Percentiles rank a stretch among this genome's conserved stretches.
phyloP scores from a whole-genome alignment of 2,888 invertebrate species.

The Caenorhabditis macrosperma region DNA sequence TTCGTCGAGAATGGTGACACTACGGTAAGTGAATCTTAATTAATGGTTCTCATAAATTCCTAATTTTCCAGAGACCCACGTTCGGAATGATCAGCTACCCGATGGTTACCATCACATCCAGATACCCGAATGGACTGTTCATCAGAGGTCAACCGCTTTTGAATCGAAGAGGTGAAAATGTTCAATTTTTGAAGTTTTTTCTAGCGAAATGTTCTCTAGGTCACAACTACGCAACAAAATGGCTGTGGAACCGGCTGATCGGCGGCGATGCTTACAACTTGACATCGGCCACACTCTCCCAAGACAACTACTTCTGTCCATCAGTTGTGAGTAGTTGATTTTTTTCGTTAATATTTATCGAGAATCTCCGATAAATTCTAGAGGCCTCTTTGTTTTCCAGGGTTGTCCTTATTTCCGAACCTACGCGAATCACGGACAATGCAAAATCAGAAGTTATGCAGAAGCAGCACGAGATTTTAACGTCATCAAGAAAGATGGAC shows the following conservation, averaged over 20 bases:
- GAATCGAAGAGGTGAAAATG: constrained; percentile 65
- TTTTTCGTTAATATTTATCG: constrained; percentile 6
- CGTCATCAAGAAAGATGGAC: constrained; percentile 43
- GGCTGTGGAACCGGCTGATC: constrained; percentile 78
- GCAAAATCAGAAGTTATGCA: constrained; percentile 67
- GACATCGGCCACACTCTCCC: constrained; percentile 74
- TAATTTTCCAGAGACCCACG: constrained; percentile 67
- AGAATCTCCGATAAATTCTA: background rate
- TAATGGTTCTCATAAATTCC: background rate
- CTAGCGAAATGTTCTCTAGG: constrained; percentile 50
- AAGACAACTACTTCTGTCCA: constrained; percentile 77
- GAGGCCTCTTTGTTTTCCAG: constrained; percentile 32
- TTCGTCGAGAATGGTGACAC: constrained; percentile 53
- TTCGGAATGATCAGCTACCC: constrained; percentile 76
- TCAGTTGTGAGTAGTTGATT: constrained; percentile 59
- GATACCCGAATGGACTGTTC: constrained; percentile 77
- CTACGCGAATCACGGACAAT: constrained; percentile 71
- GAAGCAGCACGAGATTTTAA: constrained; percentile 66
- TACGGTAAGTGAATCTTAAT: constrained; percentile 13
- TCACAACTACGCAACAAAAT: constrained; percentile 79
- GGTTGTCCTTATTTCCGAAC: constrained; percentile 78
- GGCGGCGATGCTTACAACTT: constrained; percentile 78
- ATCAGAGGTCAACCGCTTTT: constrained; percentile 69
- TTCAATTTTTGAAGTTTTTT: background rate
- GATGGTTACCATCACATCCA: constrained; percentile 77